Conservation (phyloP, 2,113 vertebrate species). For the Chaetodon trifascialis region DNA sequence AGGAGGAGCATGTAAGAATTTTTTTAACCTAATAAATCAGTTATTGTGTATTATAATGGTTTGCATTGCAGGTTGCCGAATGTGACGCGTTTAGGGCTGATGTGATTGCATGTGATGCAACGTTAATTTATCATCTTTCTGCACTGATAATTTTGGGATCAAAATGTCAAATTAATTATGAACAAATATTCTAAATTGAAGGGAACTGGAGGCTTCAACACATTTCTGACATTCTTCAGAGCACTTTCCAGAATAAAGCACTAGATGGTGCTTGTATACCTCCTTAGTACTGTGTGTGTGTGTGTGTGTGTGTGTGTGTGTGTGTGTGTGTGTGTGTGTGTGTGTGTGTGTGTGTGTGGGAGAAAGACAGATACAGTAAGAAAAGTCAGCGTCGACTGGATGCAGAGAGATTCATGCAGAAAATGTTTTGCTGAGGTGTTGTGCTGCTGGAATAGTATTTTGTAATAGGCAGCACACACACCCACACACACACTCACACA, state of each 20-base stretch:
- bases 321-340: conserved; percentile 52
- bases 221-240: conserved; percentile 58
- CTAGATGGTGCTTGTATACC: conserved; percentile 97
- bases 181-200: neutral
- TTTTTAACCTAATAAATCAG: neutral
- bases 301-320: conserved; percentile 55
- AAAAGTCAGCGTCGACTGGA: conserved; percentile 40
- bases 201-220: neutral
- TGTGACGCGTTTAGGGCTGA: neutral
- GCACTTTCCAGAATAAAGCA: conserved; percentile 90
- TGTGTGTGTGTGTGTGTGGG: conserved; percentile 52
- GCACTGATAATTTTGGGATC: neutral
- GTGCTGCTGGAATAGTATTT: conserved; percentile 37
- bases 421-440: conserved; percentile 38
- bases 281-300: conserved; percentile 72
- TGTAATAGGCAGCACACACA: conserved; percentile 12
- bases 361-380: conserved; percentile 24
- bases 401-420: conserved; percentile 67
- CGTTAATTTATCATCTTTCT: neutral
- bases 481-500: conserved; percentile 31
- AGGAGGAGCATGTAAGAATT: neutral
- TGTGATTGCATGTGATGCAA: neutral
- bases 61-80: neutral
- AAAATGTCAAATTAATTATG: neutral
- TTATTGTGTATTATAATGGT: neutral